Evolutionary conservation across 2,888 invertebrate species (phyloP), one percentile per base, ranked within the genome.

Genomic region (Drosophila anomalata): DNA sequence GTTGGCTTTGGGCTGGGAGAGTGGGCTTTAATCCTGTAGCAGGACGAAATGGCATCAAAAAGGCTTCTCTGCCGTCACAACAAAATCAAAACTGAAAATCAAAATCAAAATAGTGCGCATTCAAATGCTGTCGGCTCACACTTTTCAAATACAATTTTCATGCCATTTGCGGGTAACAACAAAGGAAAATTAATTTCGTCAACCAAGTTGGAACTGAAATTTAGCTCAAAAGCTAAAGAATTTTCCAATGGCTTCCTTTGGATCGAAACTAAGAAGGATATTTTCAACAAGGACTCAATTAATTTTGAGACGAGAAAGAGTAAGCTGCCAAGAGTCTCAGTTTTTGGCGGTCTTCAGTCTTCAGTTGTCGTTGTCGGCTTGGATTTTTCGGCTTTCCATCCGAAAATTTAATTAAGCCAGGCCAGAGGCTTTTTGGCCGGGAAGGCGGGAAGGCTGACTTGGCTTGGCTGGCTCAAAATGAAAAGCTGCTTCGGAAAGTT

Each of bases 321-420:
- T 24, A 4, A 24, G 22, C 22, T 24, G 3, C 22, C 4, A 4
- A 82, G 14, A 41, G n/a, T 14, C 22, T 3, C 20, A 22, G 42
- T 22, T 61, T 75, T 69, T 77, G 63, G 57, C 39, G 67, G 76
- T 77, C 75, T 70, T 87, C 79, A 80, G 77, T 17, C 17, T 17
- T 17, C 17, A 17, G 17, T 17, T 17, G 17, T 59, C 83, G 83
- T 87, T 77, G 87, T 87, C 85, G 17, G 39, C 41, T 20, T 9
- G 73, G 71, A 56, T 52, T 31, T 82, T 86, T 73, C 61, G 77
- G 86, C 60, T 55, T 42, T 36, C 36, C n/a, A 36, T 36, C 36
- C n/a, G 36, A 62, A 87, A 87, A 86, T 87, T 86, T 82, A 82
- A 82, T 87, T 82, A 82, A 82, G 73, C 86, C 75, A 3, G 14